A percentile compares a stretch with the other conserved stretches of the same genome.
Conservation (phyloP, 2,113 vertebrate species). For the Pedetes capensis region DNA sequence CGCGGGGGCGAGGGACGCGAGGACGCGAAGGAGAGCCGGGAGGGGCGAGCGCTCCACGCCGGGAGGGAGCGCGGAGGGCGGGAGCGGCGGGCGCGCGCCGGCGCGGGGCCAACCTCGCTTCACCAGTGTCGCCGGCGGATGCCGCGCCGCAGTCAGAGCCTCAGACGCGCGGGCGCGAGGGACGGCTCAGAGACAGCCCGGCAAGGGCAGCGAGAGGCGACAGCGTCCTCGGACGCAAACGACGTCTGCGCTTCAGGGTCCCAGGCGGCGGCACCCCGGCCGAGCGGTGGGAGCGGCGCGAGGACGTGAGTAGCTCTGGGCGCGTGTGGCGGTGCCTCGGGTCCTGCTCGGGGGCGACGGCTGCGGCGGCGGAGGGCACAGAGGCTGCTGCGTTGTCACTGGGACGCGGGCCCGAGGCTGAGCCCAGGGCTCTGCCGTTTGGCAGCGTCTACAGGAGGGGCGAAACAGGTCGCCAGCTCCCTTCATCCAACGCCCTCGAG, state of each 20-base stretch:
- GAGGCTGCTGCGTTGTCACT: background rate
- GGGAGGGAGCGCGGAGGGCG: constrained; percentile 10
- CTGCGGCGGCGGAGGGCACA: background rate
- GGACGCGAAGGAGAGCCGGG: background rate
- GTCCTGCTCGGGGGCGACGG: background rate
- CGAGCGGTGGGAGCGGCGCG: constrained; percentile 26
- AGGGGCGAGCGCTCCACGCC: background rate
- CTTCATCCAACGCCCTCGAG: background rate
- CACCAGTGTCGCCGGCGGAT: constrained; percentile 20
- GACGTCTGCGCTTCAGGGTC: background rate
- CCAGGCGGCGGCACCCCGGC: background rate
- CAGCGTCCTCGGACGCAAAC: background rate
- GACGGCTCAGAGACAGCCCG: background rate
- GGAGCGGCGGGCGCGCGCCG: constrained; percentile 32
- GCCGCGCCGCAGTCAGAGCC: constrained; percentile 48
- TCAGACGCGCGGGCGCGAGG: constrained; percentile 35
- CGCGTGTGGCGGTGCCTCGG: background rate
- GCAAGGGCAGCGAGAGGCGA: background rate
- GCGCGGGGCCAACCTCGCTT: constrained; percentile 41
- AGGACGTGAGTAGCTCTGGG: constrained; percentile 63
- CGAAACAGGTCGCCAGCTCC: background rate
- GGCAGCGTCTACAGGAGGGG: background rate
- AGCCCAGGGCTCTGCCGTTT: background rate
- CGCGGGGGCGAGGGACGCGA: background rate
- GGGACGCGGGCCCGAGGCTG: background rate